phyloP scores from a whole-genome alignment of 2,888 invertebrate genomes.

The Epicampocera succincta region DNA sequence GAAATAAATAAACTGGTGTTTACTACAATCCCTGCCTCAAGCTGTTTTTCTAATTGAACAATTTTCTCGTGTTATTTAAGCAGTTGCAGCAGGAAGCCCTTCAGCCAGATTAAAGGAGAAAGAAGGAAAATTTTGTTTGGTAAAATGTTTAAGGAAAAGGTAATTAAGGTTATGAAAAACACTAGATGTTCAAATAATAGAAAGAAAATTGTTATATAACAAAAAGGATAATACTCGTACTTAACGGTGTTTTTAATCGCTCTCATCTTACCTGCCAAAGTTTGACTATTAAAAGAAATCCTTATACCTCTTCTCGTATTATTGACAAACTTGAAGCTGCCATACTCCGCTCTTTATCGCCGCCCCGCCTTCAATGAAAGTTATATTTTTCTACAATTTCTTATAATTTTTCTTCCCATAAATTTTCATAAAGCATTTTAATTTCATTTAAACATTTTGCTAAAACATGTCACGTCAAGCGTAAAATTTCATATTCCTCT shows the following conservation, averaged over 20 bases:
- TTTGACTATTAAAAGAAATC: too few relatives aligned
- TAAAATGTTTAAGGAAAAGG: conserved; percentile 39
- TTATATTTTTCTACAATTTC: not conserved
- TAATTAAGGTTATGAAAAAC: conserved; percentile 6
- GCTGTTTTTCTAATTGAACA: conserved; percentile 65
- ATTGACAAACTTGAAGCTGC: too few relatives aligned
- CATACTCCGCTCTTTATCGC: too few relatives aligned
- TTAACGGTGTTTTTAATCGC: too few relatives aligned
- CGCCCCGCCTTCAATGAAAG: too few relatives aligned
- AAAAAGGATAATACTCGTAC: too few relatives aligned
- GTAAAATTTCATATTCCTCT: conserved; percentile 9
- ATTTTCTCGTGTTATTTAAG: conserved; percentile 24
- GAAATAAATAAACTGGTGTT: conserved; percentile 51
- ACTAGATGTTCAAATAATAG: not conserved
- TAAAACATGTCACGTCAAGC: conserved; percentile 56
- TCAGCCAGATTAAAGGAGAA: conserved; percentile 56
- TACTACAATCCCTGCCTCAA: conserved; percentile 52
- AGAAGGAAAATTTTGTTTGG: conserved; percentile 2
- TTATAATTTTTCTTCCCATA: not conserved
- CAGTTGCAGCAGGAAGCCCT: conserved; percentile 43
- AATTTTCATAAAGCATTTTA: conserved; percentile 46
- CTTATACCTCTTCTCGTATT: too few relatives aligned
- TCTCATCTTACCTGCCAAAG: too few relatives aligned
- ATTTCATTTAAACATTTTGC: conserved; percentile 53
- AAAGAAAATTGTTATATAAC: not conserved